Evolutionary conservation across 2,888 invertebrate genomes (phyloP).

Genomic region (Dryococelus australis): DNA sequence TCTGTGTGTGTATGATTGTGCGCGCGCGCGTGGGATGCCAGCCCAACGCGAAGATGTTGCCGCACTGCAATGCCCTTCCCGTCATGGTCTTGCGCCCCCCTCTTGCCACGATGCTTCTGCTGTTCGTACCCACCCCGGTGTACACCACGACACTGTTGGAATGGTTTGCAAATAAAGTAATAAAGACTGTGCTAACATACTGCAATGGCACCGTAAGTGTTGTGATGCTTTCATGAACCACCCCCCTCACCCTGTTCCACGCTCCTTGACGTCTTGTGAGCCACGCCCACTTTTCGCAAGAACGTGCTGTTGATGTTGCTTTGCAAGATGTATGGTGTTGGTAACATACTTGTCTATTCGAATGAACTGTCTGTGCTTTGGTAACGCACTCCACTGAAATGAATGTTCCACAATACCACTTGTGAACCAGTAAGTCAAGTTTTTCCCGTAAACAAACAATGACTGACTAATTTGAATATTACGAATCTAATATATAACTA

Average conservation of each 20-base stretch:
- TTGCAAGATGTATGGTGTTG: slow-evolving; percentile 8
- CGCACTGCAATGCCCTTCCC: slow-evolving; percentile 27
- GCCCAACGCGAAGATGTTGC: not conserved
- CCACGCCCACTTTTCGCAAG: not conserved
- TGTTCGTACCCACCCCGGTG: not conserved
- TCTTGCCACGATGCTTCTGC: slow-evolving; percentile 1
- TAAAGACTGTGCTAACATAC: not conserved
- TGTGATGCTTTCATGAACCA: not conserved
- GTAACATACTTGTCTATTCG: not conserved
- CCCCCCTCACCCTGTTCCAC: not conserved
- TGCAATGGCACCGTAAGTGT: not conserved
- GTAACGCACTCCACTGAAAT: not conserved
- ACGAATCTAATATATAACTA: too few species aligned
- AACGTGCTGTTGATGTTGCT: slow-evolving; percentile 3
- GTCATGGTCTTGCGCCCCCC: slow-evolving; percentile 1
- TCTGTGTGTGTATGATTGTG: not conserved
- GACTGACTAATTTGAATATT: too few species aligned
- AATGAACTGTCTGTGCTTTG: not conserved
- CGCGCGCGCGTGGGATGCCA: slow-evolving; percentile 3
- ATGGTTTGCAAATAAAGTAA: not conserved
- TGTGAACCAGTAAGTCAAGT: not conserved
- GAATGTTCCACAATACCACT: not conserved
- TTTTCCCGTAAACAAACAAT: not conserved
- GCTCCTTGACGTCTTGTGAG: not conserved
- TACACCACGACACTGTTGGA: slow-evolving; percentile 1